phyloP scores from a whole-genome alignment of 2,797 vertebrate genomes.

The Poeciliopsis gracilis region DNA sequence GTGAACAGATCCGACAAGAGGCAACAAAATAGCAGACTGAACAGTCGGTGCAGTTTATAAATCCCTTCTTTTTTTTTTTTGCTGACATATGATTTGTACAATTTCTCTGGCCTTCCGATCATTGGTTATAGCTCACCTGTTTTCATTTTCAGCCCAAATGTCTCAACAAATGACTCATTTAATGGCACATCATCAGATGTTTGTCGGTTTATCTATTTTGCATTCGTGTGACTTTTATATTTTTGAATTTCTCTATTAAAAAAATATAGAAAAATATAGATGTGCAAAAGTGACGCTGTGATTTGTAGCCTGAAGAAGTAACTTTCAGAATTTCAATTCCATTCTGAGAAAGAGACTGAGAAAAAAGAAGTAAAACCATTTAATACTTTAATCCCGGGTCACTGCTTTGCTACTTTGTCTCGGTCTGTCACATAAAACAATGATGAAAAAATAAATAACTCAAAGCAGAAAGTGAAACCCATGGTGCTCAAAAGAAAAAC shows the following conservation, averaged over 20 bases:
- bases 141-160: neutral
- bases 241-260: neutral
- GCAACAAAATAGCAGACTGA: neutral
- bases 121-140: neutral
- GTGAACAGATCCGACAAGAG: neutral
- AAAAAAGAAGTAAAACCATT: neutral
- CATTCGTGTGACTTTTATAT: neutral
- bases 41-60: neutral
- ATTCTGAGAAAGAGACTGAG: no score
- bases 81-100: neutral
- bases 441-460: neutral
- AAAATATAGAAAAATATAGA: no score
- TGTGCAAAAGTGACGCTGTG: no score
- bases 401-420: neutral
- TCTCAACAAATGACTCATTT: neutral
- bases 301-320: no score
- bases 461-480: neutral
- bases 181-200: neutral
- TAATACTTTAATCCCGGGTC: neutral
- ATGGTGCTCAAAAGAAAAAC: neutral
- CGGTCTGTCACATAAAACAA: neutral
- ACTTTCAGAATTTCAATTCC: no score
- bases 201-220: neutral
- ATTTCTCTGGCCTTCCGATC: neutral
- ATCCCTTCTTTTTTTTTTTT: neutral